Base-by-base conservation (phyloP, 2,113 vertebrate species). In the Blennius ocellaris region DNA sequence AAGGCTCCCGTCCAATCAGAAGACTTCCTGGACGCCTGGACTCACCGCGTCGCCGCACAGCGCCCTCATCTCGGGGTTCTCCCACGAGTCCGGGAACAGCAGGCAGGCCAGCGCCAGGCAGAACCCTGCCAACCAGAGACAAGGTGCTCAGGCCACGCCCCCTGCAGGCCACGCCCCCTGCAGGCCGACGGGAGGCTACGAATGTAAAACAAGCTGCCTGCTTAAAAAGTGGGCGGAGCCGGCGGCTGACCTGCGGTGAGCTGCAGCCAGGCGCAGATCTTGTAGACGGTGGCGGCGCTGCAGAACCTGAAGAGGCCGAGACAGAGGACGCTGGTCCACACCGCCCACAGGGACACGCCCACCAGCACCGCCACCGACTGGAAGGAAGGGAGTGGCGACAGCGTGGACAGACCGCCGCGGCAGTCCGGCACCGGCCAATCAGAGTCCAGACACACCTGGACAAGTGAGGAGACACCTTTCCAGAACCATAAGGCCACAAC, bases 231-330 rank as follows among this genome's bases (percentile, higher is more conserved):
- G 21, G 21, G 21, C 6, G 37, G 48, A 36, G 50, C 5, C 53
- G 9, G 5, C 0, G 7, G 14, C 80, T 66, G 45, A 95, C 95
- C 95, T 70, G 95, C 94, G 0, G 93, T 94, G 39, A 96, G 92
- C 84, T 96, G 95, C 69, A 96, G 87, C 95, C 95, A 96, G 8
- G 93, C 95, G 0, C 94, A 96, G 76, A 94, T 93, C 85, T 96
- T 96, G 79, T 94, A 96, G 70, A 96, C 94, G 0, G 94, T 95
- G 6, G 94, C 93, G 0, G 93, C 91, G 4, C 94, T 94, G 87
- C 94, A 95, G 91, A 95, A 93, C 64, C 94, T 86, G 83, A 95
- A 94, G 53, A 96, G 93, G 36, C 87, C 89, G 30, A 95, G 87
- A 73, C 94, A 95, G 36, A 93, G 87, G 17, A 95, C 87, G 44